Conservation (phyloP, 1,140 invertebrate species). For the Trinorchestia longiramus region DNA sequence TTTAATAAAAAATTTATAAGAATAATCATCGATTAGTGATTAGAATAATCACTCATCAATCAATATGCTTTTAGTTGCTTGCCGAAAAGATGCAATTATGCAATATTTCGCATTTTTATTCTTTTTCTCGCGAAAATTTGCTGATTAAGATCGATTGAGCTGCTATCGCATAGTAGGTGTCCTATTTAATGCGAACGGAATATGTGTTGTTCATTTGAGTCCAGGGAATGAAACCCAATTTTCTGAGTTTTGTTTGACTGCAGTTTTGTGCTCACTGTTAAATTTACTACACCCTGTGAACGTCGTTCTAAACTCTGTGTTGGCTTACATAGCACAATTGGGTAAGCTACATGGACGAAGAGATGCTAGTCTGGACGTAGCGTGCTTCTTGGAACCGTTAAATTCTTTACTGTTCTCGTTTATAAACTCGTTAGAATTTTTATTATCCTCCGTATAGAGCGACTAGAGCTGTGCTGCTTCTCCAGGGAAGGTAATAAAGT, state of each 20-base stretch:
- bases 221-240: neutral
- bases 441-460: neutral
- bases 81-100: neutral
- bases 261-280: neutral
- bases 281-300: neutral
- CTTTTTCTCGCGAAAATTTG: neutral
- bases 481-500: neutral
- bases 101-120: neutral
- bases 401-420: neutral
- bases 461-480: neutral
- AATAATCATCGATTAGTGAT: no score
- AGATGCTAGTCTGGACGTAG: neutral
- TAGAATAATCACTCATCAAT: no score
- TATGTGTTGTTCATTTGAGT: neutral
- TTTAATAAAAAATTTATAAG: no score
- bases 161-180: neutral
- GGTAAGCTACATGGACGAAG: neutral
- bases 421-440: constrained; percentile 2
- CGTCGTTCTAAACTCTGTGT: neutral
- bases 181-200: neutral
- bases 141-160: neutral
- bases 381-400: neutral
- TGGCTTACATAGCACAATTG: neutral
- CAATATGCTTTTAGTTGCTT: no score
- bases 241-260: neutral